Conservation (phyloP, 2,888 invertebrate genomes). For the Boloria euphrosyne region DNA sequence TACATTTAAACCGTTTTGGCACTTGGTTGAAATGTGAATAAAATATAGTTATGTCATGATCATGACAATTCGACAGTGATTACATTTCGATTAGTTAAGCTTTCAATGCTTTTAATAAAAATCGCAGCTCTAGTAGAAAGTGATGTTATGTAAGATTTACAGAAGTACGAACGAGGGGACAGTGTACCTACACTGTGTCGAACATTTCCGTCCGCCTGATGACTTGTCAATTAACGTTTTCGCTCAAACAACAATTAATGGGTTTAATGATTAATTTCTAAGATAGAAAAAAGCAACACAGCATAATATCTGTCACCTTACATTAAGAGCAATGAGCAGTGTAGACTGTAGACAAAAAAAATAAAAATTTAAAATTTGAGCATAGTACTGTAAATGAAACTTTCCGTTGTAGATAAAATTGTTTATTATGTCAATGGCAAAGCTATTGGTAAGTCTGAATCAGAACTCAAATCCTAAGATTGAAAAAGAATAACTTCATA, state of each 20-base stretch:
- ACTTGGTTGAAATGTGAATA: background rate
- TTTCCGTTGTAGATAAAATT: no score
- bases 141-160: constrained; percentile 25
- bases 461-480: no score
- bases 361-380: no score
- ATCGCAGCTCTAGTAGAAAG: constrained; percentile 32
- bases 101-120: constrained; percentile 34
- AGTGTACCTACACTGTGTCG: background rate
- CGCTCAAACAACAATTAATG: background rate
- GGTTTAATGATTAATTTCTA: no score
- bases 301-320: no score
- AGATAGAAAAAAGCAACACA: no score
- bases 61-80: constrained; percentile 30
- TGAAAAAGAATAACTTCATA: no score
- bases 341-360: no score
- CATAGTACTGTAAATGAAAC: no score
- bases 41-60: constrained; percentile 52
- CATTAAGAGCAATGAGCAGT: no score
- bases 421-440: no score
- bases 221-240: constrained; percentile 8
- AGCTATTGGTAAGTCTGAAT: no score
- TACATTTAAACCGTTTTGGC: background rate
- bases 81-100: constrained; percentile 30
- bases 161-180: constrained; percentile 5
- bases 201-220: constrained; percentile 3